phyloP scores from a whole-genome alignment of 2,797 vertebrate genomes.

The Sebastes trivittatus region DNA sequence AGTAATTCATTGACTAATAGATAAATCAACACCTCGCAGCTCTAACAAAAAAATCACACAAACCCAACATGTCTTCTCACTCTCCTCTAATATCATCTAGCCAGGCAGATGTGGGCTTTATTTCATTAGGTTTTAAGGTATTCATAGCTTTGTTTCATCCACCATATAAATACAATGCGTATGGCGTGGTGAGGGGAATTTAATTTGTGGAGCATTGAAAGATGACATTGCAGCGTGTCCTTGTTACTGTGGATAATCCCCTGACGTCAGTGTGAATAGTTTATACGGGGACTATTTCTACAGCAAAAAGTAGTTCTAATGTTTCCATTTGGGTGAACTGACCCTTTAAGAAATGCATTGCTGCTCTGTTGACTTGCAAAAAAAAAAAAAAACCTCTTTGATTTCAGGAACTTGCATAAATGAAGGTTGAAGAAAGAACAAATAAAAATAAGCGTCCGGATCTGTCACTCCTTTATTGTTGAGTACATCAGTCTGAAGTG shows the following conservation, averaged over 20 bases:
- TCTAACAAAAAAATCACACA: neutral
- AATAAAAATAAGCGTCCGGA: neutral
- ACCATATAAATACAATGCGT: neutral
- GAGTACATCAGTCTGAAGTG: conserved; percentile 40
- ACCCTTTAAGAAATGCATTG: neutral
- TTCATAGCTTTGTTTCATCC: neutral
- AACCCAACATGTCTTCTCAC: neutral
- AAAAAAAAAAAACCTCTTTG: neutral
- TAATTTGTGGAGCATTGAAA: neutral
- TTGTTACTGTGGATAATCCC: neutral
- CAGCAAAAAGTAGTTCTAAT: neutral
- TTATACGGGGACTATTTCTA: neutral
- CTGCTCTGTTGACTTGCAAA: neutral
- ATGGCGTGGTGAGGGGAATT: neutral
- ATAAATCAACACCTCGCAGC: no score
- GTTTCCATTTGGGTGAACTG: conserved; percentile 1
- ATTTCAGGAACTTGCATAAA: neutral
- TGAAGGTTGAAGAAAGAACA: neutral
- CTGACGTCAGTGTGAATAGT: neutral
- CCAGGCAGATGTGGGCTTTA: neutral
- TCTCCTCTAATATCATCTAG: neutral
- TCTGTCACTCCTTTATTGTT: neutral
- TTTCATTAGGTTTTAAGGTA: neutral
- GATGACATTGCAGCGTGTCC: neutral
- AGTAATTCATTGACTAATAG: no score